phyloP scores from a whole-genome alignment of 1,140 invertebrate genomes.

The Zaprionus nigranus region DNA sequence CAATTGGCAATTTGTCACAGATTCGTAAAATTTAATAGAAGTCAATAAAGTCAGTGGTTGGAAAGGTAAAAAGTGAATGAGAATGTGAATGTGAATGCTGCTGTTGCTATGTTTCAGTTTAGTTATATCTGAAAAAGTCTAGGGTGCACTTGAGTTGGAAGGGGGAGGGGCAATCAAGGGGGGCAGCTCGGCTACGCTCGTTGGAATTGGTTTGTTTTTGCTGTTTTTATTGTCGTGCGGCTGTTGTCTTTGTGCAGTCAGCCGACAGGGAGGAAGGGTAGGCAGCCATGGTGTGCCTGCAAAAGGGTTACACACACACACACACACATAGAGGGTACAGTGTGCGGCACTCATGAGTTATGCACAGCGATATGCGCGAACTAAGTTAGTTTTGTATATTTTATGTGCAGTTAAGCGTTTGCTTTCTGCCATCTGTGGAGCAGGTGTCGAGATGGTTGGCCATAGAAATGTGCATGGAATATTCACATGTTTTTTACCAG shows the following conservation, averaged over 20 bases:
- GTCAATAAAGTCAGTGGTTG: neutral
- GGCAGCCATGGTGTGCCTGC: neutral
- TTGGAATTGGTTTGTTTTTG: slow-evolving; percentile 51
- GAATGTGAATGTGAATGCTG: slow-evolving; percentile 2
- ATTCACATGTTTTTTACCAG: neutral
- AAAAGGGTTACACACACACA: neutral
- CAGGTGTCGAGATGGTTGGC: slow-evolving; percentile 15
- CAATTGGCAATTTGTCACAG: neutral
- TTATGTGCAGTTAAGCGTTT: slow-evolving; percentile 77
- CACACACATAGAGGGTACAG: neutral
- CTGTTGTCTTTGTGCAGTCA: slow-evolving; percentile 71
- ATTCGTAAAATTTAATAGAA: neutral
- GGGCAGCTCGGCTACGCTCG: slow-evolving; percentile 39
- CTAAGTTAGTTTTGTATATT: slow-evolving; percentile 77
- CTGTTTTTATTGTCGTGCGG: slow-evolving; percentile 52
- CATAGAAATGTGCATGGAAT: slow-evolving; percentile 8
- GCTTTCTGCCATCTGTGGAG: slow-evolving; percentile 40
- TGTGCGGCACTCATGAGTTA: slow-evolving; percentile 53
- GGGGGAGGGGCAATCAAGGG: slow-evolving; percentile 11
- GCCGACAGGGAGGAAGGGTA: slow-evolving; percentile 17
- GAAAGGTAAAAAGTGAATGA: neutral
- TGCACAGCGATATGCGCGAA: slow-evolving; percentile 66
- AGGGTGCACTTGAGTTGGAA: neutral
- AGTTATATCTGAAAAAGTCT: slow-evolving; percentile 20
- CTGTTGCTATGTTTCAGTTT: slow-evolving; percentile 28